phyloP scores from a whole-genome alignment of 2,797 vertebrate genomes.

The Decapterus maruadsi region DNA sequence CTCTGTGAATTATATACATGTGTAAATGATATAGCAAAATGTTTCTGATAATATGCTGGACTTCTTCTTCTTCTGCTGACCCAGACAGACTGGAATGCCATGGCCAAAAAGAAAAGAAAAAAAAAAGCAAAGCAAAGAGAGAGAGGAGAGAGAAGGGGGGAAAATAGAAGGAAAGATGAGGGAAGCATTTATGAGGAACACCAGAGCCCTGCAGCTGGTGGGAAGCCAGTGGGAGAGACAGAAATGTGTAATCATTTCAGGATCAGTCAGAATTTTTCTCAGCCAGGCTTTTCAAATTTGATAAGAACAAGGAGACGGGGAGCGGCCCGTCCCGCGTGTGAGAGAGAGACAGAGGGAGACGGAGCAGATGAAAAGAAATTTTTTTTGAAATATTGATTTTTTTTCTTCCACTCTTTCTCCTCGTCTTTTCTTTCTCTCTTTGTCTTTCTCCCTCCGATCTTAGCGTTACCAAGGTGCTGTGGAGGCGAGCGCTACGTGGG shows the following conservation, averaged over 20 bases:
- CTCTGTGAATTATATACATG: slow-evolving; percentile 81
- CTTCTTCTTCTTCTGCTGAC: slow-evolving; percentile 62
- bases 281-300: slow-evolving; percentile 63
- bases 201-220: slow-evolving; percentile 50
- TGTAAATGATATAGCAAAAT: slow-evolving; percentile 81
- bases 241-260: slow-evolving; percentile 61
- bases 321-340: slow-evolving; percentile 43
- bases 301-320: slow-evolving; percentile 60
- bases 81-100: slow-evolving; percentile 52
- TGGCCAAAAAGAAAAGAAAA: slow-evolving; percentile 37
- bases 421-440: slow-evolving; percentile 16
- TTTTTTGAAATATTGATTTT: slow-evolving; percentile 63
- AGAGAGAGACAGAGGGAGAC: slow-evolving; percentile 28
- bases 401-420: slow-evolving; percentile 43
- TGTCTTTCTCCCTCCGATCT: slow-evolving; percentile 44
- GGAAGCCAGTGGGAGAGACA: slow-evolving; percentile 54
- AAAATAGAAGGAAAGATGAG: slow-evolving; percentile 6
- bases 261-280: slow-evolving; percentile 71
- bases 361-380: slow-evolving; percentile 40
- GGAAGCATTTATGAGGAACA: slow-evolving; percentile 49
- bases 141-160: neutral
- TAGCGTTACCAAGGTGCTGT: slow-evolving; percentile 54
- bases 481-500: neutral
- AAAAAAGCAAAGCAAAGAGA: slow-evolving; percentile 17
- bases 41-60: slow-evolving; percentile 82